Percentiles rank a stretch among this genome's conserved stretches.
Conservation (phyloP, 2,888 invertebrate species). For the Linnaemya tessellans region DNA sequence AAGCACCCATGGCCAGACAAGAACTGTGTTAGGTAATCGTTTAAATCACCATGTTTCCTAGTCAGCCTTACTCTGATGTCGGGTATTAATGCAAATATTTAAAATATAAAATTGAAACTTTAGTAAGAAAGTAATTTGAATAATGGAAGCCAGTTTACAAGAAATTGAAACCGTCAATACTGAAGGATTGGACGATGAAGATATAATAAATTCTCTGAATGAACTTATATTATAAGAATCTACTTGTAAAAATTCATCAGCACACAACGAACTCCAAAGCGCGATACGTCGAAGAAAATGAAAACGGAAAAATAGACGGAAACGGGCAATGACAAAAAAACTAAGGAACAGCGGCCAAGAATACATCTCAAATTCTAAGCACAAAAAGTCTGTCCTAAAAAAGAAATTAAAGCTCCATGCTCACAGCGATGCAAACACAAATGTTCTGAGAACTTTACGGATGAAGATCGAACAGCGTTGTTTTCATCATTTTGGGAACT, state of each 20-base stretch:
- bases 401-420: no score
- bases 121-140: neutral
- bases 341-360: no score
- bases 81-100: no score
- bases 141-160: slow-evolving; percentile 15
- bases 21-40: no score
- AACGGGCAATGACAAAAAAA: neutral
- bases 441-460: slow-evolving; percentile 25
- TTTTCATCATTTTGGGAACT: slow-evolving; percentile 20
- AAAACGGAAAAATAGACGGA: neutral
- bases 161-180: slow-evolving; percentile 8
- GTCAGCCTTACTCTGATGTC: no score
- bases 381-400: no score
- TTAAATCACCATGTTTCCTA: no score
- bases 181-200: slow-evolving; percentile 7
- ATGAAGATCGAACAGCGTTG: slow-evolving; percentile 15
- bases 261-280: slow-evolving; percentile 23
- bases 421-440: no score
- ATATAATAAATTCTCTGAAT: slow-evolving; percentile 31
- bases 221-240: slow-evolving; percentile 31
- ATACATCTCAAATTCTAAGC: no score
- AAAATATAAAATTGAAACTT: slow-evolving; percentile 28
- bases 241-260: slow-evolving; percentile 16
- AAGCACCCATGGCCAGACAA: no score
- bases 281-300: slow-evolving; percentile 3